Base-by-base conservation (phyloP, 2,113 vertebrate genomes). In the Acanthisitta chloris region DNA sequence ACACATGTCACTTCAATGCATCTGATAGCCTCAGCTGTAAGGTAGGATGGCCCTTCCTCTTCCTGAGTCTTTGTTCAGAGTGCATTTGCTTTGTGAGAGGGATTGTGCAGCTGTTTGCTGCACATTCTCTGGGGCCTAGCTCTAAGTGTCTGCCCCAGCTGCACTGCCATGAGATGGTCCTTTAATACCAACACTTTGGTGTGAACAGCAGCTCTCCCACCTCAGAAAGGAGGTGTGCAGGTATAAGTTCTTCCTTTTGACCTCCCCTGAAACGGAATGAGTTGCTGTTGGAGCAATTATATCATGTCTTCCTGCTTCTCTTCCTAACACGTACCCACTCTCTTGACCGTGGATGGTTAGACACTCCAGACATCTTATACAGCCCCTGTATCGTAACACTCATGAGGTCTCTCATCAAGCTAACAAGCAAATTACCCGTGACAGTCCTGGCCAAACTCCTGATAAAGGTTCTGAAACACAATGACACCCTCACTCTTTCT, bases 391-490 rank as follows among this genome's bases (percentile, higher is more conserved):
- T 51, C 0, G 0, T 34, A 72, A 52, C 17, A 69, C 61, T 71
- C 17, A 0, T 52, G 71, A 88, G 43, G 58, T 94, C 33, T 83
- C 64, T 86, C 78, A 88, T 93, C 85, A 93, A 88, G 49, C n/a
- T 88, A 94, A 83, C 79, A 78, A 78, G 81, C 38, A 92, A 94
- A 96, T 96, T 90, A 82, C 79, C 64, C 10, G 0, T 90, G 87
- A 88, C 93, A 81, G 74, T 92, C 74, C 71, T 78, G 67, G 67
- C 49, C 79, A 93, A 90, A 93, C 51, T 86, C 67, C 67, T 83
- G 95, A 74, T 93, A 88, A 88, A 90, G 49, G 54, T 93, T 96
- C 90, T 91, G 78, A 86, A 94, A 74, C 52, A 93, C 57, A 96
- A 71, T 90, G 40, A 92, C 67, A 95, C 12, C 34, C 67, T 80